Evolutionary conservation across 2,797 vertebrate species (phyloP), one percentile per base, ranked within the genome.

Genomic region (Myiotriccus ornatus): DNA sequence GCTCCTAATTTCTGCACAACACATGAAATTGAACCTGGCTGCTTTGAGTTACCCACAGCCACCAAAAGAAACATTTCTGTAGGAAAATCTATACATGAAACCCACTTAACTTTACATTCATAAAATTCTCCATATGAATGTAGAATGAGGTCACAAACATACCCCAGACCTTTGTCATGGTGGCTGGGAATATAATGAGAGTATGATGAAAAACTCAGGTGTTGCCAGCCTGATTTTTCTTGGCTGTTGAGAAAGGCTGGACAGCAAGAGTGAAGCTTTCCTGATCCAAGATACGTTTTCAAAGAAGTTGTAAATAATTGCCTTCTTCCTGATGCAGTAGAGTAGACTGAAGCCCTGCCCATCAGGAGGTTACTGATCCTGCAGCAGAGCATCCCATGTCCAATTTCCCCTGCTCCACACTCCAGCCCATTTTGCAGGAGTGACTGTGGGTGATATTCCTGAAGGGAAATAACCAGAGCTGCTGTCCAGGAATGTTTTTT

Each of bases 161-260:
- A 44, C 2, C 2, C 21, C 3, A 30, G 39, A 75, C 12, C 23
- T 86, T 67, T 59, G 52, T 16, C 0, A 0, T 63, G 22, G 9
- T 63, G 30, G 5, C 8, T 86, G 9, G 34, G 53, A 70, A 74
- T 63, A 55, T 6, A 28, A 41, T 21, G 9, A 74, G 18, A 70
- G 32, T 21, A 52, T 14, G 12, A 60, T 22, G 15, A 69, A 93
- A 89, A 76, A 16, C 23, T 84, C 16, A 49, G 20, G 14, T 87
- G 41, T 24, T 44, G 14, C 21, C 10, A 85, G 43, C 30, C 35
- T 27, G 11, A 75, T 55, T 89, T 82, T 81, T 1, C 32, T 46
- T 68, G 55, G 12, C 4, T 39, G 27, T 14, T 41, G 25, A 81
- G 74, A 81, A 86, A 71, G 12, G 16, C 8, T 64, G 43, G 64